Conservation (phyloP, 2,888 invertebrate species). For the Morpho deidamia region DNA sequence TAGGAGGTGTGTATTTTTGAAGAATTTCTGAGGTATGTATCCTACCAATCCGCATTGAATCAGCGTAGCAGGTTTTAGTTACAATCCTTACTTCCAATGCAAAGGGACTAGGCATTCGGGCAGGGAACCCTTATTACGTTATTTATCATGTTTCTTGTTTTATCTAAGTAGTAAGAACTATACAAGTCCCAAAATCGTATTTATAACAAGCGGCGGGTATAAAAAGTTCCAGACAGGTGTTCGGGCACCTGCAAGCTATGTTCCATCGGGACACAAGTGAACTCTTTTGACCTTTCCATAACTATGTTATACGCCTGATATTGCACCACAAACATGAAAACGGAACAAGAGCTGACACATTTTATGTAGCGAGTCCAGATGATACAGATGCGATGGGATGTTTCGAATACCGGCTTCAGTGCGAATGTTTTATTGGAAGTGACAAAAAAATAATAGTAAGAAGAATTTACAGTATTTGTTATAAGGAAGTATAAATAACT, state of each 20-base stretch:
- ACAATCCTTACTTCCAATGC: too few species aligned
- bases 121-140: too few species aligned
- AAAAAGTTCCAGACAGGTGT: conserved; percentile 16
- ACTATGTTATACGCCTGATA: conserved; percentile 30
- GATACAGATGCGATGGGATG: conserved; percentile 7
- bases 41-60: background rate
- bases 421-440: background rate
- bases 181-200: conserved; percentile 4
- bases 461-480: background rate
- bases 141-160: too few species aligned
- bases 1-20: background rate
- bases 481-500: too few species aligned
- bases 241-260: conserved; percentile 26
- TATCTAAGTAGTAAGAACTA: too few species aligned
- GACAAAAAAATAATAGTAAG: background rate
- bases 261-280: conserved; percentile 42
- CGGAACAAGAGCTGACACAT: conserved; percentile 10
- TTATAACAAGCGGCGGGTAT: conserved; percentile 23
- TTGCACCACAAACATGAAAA: conserved; percentile 22
- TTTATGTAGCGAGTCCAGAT: conserved; percentile 10
- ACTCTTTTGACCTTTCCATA: conserved; percentile 45
- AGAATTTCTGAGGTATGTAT: background rate
- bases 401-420: background rate
- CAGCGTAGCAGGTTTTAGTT: background rate
- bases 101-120: too few species aligned